Evolutionary conservation across 2,797 vertebrate species (phyloP), one percentile per base, ranked within the genome.

Genomic region (Orientallactaga sibirica): DNA sequence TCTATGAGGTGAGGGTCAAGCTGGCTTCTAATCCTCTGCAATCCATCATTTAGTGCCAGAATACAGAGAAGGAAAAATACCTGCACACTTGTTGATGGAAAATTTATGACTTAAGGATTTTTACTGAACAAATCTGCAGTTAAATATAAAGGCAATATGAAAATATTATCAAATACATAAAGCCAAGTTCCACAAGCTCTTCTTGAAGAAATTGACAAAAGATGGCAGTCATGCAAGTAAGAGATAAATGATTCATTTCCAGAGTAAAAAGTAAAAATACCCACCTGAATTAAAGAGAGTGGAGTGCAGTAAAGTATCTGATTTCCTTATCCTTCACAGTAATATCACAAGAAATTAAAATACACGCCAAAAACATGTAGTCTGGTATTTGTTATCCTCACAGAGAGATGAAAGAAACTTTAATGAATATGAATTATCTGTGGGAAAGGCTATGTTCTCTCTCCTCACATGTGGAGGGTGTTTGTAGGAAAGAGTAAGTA

Each of bases 111-210:
- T n/a, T 22, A 15, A 86, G 25, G 74, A 43, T 9, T 41, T 41
- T 29, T 24, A n/a, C 29, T 19, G 37, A 75, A 64, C 55, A 78
- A 91, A 61, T 48, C 61, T 94, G 52, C 18, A 91, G 33, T 75
- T 88, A 37, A 12, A n/a, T 48, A 37, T 52, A 86, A 91, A 93
- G 73, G 29, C 33, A 73, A 68, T 4, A 88, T 33, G n/a, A 41
- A 93, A 79, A 88, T 29, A 86, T 24, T 61, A 62, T 15, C 41
- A 88, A 78, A 94, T 20, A 66, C 55, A 74, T 6, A 81, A 77
- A 88, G 81, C 55, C 20, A 91, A 82, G 24, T 52, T 70, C 61
- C 43, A 64, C 86, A 89, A 82, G 25, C 33, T 68, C 37, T 75
- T 86, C 19, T 74, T 77, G 43, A 89, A 81, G 58, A 87, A 77